Evolutionary conservation across 2,113 vertebrate species (phyloP).

Genomic region (Capreolus pygargus): DNA sequence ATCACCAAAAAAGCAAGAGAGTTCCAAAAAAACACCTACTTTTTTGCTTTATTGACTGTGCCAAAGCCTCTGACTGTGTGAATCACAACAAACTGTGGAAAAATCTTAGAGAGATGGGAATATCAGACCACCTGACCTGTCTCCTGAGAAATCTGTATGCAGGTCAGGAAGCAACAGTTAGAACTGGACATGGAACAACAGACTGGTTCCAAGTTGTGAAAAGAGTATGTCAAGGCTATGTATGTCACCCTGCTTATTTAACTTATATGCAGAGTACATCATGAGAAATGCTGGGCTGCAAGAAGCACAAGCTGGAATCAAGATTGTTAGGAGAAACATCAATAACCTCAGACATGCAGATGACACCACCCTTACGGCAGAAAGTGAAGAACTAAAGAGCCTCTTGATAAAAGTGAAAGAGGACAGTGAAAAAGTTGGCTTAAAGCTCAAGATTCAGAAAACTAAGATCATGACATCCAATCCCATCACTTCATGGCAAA

Average conservation of each 20-base stretch:
- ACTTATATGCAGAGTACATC: neutral
- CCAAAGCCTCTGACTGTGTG: neutral
- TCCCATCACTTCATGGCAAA: neutral
- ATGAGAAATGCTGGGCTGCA: neutral
- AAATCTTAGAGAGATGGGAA: neutral
- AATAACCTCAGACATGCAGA: neutral
- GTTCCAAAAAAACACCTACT: neutral
- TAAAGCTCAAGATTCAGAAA: neutral
- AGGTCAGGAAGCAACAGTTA: neutral
- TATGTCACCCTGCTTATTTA: neutral
- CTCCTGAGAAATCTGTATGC: neutral
- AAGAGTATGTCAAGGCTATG: neutral
- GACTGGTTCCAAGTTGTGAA: neutral
- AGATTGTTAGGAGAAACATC: neutral
- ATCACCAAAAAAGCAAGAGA: neutral
- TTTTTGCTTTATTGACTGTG: neutral
- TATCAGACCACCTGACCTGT: neutral
- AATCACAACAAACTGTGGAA: neutral
- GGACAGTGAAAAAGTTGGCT: neutral
- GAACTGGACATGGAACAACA: neutral
- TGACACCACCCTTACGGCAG: neutral
- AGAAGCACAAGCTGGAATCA: neutral
- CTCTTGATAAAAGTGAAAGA: neutral
- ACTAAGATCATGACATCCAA: neutral
- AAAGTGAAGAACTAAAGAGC: neutral